Evolutionary conservation across 2,113 vertebrate species (phyloP).

Genomic region (Zosterops hypoxanthus): DNA sequence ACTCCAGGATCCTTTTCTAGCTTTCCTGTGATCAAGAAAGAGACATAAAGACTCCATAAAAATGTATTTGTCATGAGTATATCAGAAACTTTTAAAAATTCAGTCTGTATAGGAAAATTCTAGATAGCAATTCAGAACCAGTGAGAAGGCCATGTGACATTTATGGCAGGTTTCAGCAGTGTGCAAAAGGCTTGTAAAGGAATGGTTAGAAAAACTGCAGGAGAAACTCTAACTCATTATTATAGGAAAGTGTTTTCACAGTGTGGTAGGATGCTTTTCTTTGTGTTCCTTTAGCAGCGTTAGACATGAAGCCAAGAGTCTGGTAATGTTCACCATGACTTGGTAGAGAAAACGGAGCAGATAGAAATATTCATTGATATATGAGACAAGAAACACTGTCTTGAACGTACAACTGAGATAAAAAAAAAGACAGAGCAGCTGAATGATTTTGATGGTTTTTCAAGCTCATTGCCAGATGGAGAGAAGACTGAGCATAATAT

Average conservation of each 20-base stretch:
- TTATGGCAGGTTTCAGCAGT: background rate
- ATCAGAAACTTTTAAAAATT: background rate
- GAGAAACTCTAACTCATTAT: background rate
- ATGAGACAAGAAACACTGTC: background rate
- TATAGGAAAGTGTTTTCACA: background rate
- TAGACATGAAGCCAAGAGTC: background rate
- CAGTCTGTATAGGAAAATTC: background rate
- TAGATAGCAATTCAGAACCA: background rate
- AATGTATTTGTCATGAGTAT: rapidly evolving
- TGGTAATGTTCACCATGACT: background rate
- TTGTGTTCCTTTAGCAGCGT: background rate
- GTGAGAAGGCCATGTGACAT: background rate
- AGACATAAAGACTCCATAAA: background rate
- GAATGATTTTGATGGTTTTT: background rate
- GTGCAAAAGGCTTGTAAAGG: background rate
- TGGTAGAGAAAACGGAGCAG: background rate
- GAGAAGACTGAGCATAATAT: background rate
- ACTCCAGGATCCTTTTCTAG: background rate
- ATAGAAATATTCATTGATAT: background rate
- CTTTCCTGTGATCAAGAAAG: background rate
- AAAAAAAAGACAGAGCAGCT: background rate
- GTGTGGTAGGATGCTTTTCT: background rate
- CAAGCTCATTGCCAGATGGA: background rate
- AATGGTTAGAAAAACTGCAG: background rate
- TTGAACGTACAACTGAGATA: background rate